These are phyloP conservation scores for Drosophila auraria DNA, from an alignment of 1,140 invertebrate species.

Conservation along the genomic window DNA sequence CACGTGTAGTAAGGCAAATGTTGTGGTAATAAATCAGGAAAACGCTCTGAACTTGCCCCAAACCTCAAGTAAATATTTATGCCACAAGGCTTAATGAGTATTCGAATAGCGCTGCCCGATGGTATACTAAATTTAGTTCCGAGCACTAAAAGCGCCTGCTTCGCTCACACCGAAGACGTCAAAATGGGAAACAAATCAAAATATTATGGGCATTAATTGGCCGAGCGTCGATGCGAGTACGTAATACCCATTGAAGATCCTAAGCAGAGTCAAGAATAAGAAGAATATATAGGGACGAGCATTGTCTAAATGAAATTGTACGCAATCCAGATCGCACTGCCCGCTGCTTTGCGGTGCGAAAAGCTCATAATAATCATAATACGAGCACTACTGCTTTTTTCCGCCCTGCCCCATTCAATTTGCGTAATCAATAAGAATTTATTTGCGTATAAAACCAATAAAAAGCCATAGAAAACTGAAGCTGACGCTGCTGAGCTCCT, in stretches of 20 bases:
- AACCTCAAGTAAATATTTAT: constrained; percentile 51
- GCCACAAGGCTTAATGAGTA: constrained; percentile 47
- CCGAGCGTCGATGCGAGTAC: constrained; percentile 26
- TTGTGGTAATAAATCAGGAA: constrained; percentile 36
- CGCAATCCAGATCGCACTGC: constrained; percentile 36
- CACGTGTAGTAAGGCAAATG: constrained; percentile 35
- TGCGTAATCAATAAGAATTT: constrained; percentile 66
- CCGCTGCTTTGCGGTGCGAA: constrained; percentile 20
- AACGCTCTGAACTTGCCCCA: constrained; percentile 35
- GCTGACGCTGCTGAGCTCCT: constrained; percentile 10
- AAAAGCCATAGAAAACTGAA: constrained; percentile 48
- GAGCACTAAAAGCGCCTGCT: constrained; percentile 26
- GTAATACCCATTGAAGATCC: constrained; percentile 58
- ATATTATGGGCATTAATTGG: constrained; percentile 54
- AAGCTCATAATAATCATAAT: constrained; percentile 59
- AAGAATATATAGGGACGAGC: constrained; percentile 18
- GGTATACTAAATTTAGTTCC: constrained; percentile 59
- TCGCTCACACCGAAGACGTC: constrained; percentile 46
- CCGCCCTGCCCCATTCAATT: constrained; percentile 38
- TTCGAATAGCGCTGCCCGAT: constrained; percentile 14
- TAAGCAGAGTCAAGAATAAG: constrained; percentile 41
- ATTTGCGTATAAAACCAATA: constrained; percentile 57
- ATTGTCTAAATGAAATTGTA: constrained; percentile 43
- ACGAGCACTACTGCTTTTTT: constrained; percentile 15
- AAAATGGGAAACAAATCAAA: constrained; percentile 57